phyloP scores from a whole-genome alignment of 2,113 vertebrate genomes.

The Scopus umbretta region DNA sequence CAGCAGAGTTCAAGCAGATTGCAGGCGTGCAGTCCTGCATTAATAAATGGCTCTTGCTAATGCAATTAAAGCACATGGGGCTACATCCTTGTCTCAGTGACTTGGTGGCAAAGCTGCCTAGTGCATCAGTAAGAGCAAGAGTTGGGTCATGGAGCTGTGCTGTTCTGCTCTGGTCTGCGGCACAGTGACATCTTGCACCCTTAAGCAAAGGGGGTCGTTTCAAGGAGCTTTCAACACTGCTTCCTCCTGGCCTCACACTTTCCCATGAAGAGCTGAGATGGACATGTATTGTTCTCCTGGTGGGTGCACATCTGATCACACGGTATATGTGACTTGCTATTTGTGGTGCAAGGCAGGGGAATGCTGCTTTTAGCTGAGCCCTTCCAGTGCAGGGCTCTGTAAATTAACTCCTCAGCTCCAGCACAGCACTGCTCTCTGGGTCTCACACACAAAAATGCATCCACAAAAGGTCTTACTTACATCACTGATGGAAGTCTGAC shows the following conservation, averaged over 20 bases:
- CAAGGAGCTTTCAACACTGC: not conserved
- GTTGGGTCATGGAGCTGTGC: not conserved
- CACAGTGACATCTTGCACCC: fast-evolving
- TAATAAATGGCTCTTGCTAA: not conserved
- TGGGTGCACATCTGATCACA: not conserved
- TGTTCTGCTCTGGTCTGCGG: not conserved
- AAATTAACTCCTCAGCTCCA: not conserved
- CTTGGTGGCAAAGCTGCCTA: not conserved
- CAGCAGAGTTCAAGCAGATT: not conserved
- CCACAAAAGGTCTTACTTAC: not conserved
- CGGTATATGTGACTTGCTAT: not conserved
- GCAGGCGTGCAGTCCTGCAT: not conserved
- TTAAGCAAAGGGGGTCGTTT: not conserved
- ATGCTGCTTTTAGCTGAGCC: not conserved
- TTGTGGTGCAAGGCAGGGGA: not conserved
- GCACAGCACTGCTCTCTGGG: not conserved
- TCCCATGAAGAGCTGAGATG: not conserved
- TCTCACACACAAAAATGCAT: not conserved
- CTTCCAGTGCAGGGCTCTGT: not conserved
- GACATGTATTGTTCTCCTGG: fast-evolving
- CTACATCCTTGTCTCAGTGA: fast-evolving
- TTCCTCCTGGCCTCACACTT: not conserved
- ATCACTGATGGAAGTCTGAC: not conserved
- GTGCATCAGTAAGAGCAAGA: not conserved
- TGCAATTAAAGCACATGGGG: not conserved